Evolutionary conservation across 1,140 invertebrate genomes (phyloP), one percentile per base, ranked within the genome.

Genomic region (Ylistrum balloti): DNA sequence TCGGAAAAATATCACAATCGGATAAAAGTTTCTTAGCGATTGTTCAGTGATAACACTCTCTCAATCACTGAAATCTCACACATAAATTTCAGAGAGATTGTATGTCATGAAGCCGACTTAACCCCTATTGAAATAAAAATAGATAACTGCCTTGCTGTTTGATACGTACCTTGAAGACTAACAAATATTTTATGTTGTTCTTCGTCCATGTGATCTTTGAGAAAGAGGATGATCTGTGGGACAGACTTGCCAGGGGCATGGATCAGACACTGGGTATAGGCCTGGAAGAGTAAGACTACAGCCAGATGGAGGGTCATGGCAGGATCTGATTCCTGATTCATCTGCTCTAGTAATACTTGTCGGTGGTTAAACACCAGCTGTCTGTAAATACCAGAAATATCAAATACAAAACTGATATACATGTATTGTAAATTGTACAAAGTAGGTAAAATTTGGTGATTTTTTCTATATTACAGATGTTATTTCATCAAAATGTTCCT

Each of bases 191-290:
- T 93, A 94, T 97, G 97, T 86, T 97, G 97, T 5, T 98, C 97
- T 32, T 96, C 95, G 90, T 97, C 97, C 34, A 99, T 95, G 90
- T 97, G 97, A 33, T 97, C 96, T 91, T 98, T 97, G 20, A 99
- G 97, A 95, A 97, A 98, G 0, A 96, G 93, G 33, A 99, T 96
- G 91, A 99, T 97, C 33, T 97, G 97, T 0, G 98, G 97, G 5
- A 99, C 98, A 96, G 98, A 98, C 95, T 98, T 97, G 0, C 99
- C 99, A 33, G 98, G 99, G 17, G 98, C 98, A 95, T 99, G 98
- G 22, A 99, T 93, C 96, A 99, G 98, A 93, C 88, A 87, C 94
- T 98, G 97, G 20, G 98, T 98, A 0, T 97, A 96, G 15, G 97
- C 97, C 33, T 98, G 98, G 94, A 99, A 99, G 33, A 99, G 97